These are phyloP conservation scores for Brachyptera putata DNA, from an alignment of 2,888 invertebrate species.

Conservation along the genomic window DNA sequence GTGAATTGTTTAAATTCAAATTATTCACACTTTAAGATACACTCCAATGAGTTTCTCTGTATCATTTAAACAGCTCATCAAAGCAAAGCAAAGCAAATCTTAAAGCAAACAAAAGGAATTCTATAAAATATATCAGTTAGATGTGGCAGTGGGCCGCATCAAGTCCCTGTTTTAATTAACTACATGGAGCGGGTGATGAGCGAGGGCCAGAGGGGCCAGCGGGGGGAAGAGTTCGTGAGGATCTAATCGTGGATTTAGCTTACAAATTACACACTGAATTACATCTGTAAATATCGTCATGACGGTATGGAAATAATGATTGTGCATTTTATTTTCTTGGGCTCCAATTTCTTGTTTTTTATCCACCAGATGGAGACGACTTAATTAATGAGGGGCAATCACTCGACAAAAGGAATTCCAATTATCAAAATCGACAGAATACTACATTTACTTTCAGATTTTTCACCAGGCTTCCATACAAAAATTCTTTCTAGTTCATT, in stretches of 20 bases:
- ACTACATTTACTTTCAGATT: constrained; percentile 10
- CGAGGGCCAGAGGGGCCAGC: too few species aligned
- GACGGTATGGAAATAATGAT: too few species aligned
- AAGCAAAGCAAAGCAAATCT: not conserved
- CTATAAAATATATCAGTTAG: not conserved
- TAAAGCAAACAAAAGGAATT: constrained; percentile 17
- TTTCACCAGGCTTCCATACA: not conserved
- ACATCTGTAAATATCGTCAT: constrained; percentile 27
- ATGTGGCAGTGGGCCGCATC: not conserved
- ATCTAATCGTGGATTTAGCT: constrained; percentile 24
- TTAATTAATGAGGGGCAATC: constrained; percentile 10
- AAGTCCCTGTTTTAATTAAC: constrained; percentile 29
- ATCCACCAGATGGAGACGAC: too few species aligned
- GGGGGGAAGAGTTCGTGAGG: not conserved
- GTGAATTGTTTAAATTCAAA: constrained; percentile 33
- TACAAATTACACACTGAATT: constrained; percentile 27
- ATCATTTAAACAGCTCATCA: constrained; percentile 12
- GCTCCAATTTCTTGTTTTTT: too few species aligned
- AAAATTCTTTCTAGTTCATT: constrained; percentile 14
- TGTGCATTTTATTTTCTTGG: too few species aligned
- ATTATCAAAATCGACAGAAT: constrained; percentile 14
- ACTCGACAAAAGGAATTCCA: constrained; percentile 14
- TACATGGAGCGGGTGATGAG: constrained; percentile 2
- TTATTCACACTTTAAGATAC: constrained; percentile 32
- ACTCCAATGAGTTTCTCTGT: constrained; percentile 24